Percentiles rank a stretch among this genome's conserved stretches.
Conservation (phyloP, 2,888 invertebrate species). For the Drosophila meridiana region DNA sequence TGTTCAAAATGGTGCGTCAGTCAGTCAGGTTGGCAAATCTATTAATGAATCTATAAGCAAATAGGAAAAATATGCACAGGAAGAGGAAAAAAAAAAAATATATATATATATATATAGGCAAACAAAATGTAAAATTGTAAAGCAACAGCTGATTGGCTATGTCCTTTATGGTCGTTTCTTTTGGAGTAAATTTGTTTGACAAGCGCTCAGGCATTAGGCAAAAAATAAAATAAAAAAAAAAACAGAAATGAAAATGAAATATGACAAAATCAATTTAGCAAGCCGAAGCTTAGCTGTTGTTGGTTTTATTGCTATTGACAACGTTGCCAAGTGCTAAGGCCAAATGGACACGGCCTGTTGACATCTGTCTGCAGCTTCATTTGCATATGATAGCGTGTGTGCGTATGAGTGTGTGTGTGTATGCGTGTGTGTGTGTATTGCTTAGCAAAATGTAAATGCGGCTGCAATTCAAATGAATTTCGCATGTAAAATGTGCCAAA, state of each 20-base stretch:
- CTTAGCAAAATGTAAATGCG: slow-evolving; percentile 59
- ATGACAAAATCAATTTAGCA: slow-evolving; percentile 48
- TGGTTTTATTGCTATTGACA: slow-evolving; percentile 43
- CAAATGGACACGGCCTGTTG: slow-evolving; percentile 58
- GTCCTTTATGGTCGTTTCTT: slow-evolving; percentile 6
- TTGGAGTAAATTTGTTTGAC: slow-evolving; percentile 22
- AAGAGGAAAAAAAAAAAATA: neutral
- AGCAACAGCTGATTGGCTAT: slow-evolving; percentile 21
- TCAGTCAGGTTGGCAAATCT: slow-evolving; percentile 38
- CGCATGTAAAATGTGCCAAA: slow-evolving; percentile 71
- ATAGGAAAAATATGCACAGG: slow-evolving; percentile 5
- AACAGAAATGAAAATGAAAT: slow-evolving; percentile 22
- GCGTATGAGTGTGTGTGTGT: neutral
- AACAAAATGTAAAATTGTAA: neutral
- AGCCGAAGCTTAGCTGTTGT: slow-evolving; percentile 27
- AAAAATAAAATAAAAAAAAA: slow-evolving; percentile 1
- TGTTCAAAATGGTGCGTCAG: slow-evolving; percentile 57
- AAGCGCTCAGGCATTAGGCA: slow-evolving; percentile 37
- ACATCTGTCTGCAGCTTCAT: slow-evolving; percentile 51
- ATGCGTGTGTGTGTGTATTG: slow-evolving; percentile 27
- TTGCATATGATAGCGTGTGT: slow-evolving; percentile 35
- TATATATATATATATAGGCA: neutral
- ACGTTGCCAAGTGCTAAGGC: slow-evolving; percentile 48
- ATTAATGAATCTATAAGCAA: slow-evolving; percentile 47
- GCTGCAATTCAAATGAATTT: slow-evolving; percentile 75